phyloP scores from a whole-genome alignment of 2,888 invertebrate species.

The Folsomia manolachei region DNA sequence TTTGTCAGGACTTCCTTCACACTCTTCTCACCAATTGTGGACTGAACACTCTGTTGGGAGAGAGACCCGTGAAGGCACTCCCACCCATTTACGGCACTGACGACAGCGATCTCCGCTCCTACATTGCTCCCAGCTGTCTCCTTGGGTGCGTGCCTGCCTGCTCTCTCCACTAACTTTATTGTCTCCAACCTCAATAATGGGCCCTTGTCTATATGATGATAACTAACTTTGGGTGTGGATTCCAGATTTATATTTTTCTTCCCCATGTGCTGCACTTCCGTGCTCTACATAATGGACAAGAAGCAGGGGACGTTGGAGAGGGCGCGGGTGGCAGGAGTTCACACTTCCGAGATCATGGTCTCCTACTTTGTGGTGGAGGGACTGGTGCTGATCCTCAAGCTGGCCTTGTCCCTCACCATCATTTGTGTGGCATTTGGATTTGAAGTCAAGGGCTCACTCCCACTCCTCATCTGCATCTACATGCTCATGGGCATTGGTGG shows the following conservation, averaged over 20 bases:
- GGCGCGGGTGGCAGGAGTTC: constrained; percentile 33
- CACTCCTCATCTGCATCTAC: constrained; percentile 18
- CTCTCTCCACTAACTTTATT: too few species aligned
- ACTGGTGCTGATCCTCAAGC: constrained; percentile 32
- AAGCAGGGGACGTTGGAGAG: constrained; percentile 33
- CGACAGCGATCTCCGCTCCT: constrained; percentile 91
- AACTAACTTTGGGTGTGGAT: too few species aligned
- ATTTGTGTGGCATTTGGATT: constrained; percentile 34
- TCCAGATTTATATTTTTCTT: constrained; percentile 34
- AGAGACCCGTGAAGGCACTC: constrained; percentile 26
- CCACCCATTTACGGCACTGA: constrained; percentile 81
- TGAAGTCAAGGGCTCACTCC: constrained; percentile 28
- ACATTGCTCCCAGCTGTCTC: constrained; percentile 79
- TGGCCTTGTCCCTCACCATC: constrained; percentile 33
- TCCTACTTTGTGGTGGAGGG: constrained; percentile 33
- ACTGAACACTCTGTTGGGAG: constrained; percentile 26
- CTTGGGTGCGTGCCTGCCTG: constrained; percentile 31
- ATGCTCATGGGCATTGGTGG: constrained; percentile 31
- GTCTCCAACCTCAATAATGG: too few species aligned
- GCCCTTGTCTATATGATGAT: too few species aligned
- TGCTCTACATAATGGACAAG: constrained; percentile 34
- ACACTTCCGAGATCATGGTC: constrained; percentile 33
- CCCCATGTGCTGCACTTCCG: constrained; percentile 31
- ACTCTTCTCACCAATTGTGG: constrained; percentile 31
- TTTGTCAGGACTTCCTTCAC: constrained; percentile 31